Conservation (phyloP, 2,888 invertebrate genomes). For the Drosophila neutralis region DNA sequence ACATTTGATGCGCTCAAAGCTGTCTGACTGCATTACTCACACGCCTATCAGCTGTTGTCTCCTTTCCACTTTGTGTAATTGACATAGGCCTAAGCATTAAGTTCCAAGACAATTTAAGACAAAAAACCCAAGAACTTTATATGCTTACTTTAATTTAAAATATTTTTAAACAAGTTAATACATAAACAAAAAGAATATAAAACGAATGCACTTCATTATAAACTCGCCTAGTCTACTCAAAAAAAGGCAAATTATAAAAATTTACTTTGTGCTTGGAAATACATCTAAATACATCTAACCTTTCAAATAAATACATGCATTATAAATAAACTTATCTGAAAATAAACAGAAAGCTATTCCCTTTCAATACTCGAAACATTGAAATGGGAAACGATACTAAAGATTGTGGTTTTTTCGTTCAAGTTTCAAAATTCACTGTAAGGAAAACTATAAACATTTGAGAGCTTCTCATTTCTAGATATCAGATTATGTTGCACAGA, state of each 20-base stretch:
- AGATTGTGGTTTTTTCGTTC: background rate
- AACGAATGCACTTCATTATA: no score
- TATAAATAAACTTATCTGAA: background rate
- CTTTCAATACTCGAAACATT: background rate
- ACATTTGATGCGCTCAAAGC: conserved; percentile 21
- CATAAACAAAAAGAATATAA: no score
- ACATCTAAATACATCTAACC: background rate
- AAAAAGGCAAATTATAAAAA: no score
- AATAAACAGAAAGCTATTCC: background rate
- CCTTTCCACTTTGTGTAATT: background rate
- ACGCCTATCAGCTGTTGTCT: background rate
- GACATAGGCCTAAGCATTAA: no score
- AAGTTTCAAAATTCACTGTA: no score
- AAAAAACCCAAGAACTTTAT: background rate
- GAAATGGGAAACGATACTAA: background rate
- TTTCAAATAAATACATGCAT: background rate
- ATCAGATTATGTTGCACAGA: background rate
- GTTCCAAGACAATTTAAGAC: no score
- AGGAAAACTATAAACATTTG: background rate
- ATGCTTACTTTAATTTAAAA: no score
- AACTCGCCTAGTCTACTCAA: no score
- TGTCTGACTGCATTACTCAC: conserved; percentile 17
- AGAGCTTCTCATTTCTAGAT: background rate
- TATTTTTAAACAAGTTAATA: no score
- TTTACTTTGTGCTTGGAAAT: no score